Percentiles rank a stretch among this genome's conserved stretches.
phyloP scores from a whole-genome alignment of 2,888 invertebrate species.

The Melinopterus prodromus region DNA sequence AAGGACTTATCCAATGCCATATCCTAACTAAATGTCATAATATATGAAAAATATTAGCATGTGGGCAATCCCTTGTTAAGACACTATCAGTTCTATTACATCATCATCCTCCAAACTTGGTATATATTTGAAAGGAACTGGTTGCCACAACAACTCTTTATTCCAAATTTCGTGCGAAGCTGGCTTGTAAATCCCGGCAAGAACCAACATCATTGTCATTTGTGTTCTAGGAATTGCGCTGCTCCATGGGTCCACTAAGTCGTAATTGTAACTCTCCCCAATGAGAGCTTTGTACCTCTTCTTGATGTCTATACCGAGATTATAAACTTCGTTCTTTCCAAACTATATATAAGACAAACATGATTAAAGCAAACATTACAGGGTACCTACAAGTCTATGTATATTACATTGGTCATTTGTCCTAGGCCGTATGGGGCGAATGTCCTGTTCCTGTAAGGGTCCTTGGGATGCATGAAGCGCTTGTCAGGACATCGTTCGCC shows the following conservation, averaged over 20 bases:
- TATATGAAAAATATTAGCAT: too few species aligned
- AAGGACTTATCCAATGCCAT: too few species aligned
- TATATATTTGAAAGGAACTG: conserved; percentile 49
- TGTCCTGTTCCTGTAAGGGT: conserved; percentile 27
- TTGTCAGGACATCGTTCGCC: conserved; percentile 27
- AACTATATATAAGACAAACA: conserved; percentile 56
- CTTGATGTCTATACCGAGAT: conserved; percentile 67
- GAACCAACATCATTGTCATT: conserved; percentile 72
- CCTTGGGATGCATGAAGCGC: conserved; percentile 25
- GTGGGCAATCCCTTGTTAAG: too few species aligned
- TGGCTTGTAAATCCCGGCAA: conserved; percentile 75
- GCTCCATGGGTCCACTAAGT: conserved; percentile 68
- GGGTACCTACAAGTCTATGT: neutral
- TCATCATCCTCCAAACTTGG: neutral
- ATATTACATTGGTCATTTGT: conserved; percentile 30
- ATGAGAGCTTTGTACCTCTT: conserved; percentile 67
- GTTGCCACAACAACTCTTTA: conserved; percentile 71
- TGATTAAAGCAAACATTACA: neutral
- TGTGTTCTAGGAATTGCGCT: conserved; percentile 77
- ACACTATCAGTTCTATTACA: neutral
- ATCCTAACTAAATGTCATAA: too few species aligned
- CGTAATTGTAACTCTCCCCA: conserved; percentile 64
- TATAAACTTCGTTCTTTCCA: conserved; percentile 68
- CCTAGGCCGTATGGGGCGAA: conserved; percentile 18
- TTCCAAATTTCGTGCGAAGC: conserved; percentile 65